phyloP scores from a whole-genome alignment of 2,797 vertebrate species.

The Schizopygopsis pylzovi region DNA sequence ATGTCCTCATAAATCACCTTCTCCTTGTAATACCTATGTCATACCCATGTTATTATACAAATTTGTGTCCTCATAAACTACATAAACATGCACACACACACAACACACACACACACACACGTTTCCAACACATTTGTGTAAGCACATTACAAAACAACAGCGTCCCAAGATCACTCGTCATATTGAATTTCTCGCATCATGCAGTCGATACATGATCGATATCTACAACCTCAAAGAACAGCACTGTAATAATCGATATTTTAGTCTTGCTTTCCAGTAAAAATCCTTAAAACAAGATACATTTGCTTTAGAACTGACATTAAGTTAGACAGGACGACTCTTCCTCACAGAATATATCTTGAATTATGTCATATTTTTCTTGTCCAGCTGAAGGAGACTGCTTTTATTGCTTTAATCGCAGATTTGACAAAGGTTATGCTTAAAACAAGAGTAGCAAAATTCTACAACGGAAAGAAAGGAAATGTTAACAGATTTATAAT shows the following conservation, averaged over 20 bases:
- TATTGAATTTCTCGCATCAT: slow-evolving; percentile 39
- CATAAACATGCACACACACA: neutral
- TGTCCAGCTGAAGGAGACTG: neutral
- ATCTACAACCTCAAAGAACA: slow-evolving; percentile 17
- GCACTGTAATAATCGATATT: slow-evolving; percentile 7
- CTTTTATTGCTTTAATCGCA: too few species aligned
- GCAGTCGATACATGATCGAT: slow-evolving; percentile 38
- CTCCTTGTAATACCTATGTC: too few species aligned
- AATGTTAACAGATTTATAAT: neutral
- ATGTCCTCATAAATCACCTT: too few species aligned
- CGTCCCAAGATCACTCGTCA: slow-evolving; percentile 21
- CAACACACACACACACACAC: neutral
- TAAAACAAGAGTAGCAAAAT: neutral
- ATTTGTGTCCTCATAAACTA: too few species aligned
- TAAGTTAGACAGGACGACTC: neutral
- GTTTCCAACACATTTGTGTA: neutral
- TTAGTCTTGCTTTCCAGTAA: neutral
- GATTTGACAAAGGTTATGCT: neutral
- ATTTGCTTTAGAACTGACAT: neutral
- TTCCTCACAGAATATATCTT: neutral
- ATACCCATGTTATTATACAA: too few species aligned
- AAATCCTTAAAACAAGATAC: neutral
- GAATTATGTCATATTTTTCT: neutral
- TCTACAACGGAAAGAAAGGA: neutral
- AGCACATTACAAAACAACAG: neutral